Percentiles rank a stretch among this genome's conserved stretches.
These are phyloP conservation scores for Haemorhous mexicanus DNA, from an alignment of 2,113 vertebrate genomes.

Conservation along the genomic window DNA sequence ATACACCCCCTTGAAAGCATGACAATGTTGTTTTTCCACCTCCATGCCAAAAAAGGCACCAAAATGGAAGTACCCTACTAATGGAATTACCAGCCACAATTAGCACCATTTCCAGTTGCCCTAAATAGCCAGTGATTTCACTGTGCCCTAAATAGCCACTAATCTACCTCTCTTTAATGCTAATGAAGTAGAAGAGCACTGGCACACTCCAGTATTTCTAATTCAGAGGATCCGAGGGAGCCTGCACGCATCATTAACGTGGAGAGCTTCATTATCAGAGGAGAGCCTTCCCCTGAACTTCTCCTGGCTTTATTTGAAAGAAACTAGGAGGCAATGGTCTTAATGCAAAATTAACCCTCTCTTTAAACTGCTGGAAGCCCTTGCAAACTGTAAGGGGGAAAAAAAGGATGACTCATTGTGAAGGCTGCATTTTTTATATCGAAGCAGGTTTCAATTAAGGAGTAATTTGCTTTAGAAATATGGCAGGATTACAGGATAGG, in stretches of 20 bases:
- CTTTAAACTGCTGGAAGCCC: conserved; percentile 46
- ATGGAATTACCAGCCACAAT: conserved; percentile 73
- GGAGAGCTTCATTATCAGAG: conserved; percentile 77
- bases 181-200: conserved; percentile 74
- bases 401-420: conserved; percentile 23
- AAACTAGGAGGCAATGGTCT: conserved; percentile 75
- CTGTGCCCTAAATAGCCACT: conserved; percentile 81
- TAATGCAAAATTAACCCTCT: conserved; percentile 74
- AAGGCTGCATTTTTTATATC: conserved; percentile 30
- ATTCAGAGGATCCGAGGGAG: conserved; percentile 79
- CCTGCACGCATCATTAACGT: conserved; percentile 76
- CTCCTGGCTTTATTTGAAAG: conserved; percentile 75
- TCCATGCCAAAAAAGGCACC: conserved; percentile 51
- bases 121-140: conserved; percentile 80
- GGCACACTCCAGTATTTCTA: conserved; percentile 69
- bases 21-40: neutral
- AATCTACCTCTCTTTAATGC: conserved; percentile 79
- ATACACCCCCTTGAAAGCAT: neutral
- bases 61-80: conserved; percentile 57
- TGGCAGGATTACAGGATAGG: conserved; percentile 35
- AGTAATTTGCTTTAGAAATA: conserved; percentile 64
- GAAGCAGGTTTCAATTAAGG: conserved; percentile 64
- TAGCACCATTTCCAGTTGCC: conserved; percentile 77
- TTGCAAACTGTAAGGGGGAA: neutral
- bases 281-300: conserved; percentile 72